phyloP scores from a whole-genome alignment of 2,888 invertebrate species.

The Nasonia oneida region DNA sequence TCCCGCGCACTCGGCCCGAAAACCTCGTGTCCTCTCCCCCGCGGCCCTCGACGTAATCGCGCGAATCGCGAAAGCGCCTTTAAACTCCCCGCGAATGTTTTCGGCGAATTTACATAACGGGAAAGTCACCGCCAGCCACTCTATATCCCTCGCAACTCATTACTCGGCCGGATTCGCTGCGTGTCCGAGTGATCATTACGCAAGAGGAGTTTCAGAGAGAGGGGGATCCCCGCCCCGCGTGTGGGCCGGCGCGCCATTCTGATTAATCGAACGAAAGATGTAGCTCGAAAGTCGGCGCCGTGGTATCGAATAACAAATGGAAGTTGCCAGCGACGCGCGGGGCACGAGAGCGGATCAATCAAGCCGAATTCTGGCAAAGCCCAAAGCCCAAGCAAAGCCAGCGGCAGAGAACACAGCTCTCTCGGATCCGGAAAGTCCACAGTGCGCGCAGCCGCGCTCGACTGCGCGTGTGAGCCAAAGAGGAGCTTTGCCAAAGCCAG shows the following conservation, averaged over 20 bases:
- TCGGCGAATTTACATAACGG: neutral
- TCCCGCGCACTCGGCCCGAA: neutral
- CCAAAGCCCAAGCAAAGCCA: neutral
- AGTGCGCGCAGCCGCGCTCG: neutral
- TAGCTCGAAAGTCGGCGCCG: neutral
- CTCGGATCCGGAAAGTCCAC: too few relatives aligned
- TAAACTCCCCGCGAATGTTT: neutral
- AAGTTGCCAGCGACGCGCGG: neutral
- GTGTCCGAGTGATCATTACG: neutral
- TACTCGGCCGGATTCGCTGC: neutral
- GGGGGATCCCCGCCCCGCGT: neutral
- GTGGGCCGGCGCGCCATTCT: neutral
- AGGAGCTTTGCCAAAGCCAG: constrained; percentile 12
- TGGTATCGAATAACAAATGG: neutral
- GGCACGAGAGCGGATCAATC: neutral
- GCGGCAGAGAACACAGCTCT: neutral
- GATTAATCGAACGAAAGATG: neutral
- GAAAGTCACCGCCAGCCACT: neutral
- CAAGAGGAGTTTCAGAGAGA: neutral
- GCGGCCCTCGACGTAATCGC: neutral
- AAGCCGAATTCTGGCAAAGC: neutral
- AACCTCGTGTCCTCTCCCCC: neutral
- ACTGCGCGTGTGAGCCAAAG: neutral
- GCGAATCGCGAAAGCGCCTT: neutral
- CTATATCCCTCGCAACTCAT: neutral